Conservation (phyloP, 2,888 invertebrate genomes). For the Slavum lentiscoides region DNA sequence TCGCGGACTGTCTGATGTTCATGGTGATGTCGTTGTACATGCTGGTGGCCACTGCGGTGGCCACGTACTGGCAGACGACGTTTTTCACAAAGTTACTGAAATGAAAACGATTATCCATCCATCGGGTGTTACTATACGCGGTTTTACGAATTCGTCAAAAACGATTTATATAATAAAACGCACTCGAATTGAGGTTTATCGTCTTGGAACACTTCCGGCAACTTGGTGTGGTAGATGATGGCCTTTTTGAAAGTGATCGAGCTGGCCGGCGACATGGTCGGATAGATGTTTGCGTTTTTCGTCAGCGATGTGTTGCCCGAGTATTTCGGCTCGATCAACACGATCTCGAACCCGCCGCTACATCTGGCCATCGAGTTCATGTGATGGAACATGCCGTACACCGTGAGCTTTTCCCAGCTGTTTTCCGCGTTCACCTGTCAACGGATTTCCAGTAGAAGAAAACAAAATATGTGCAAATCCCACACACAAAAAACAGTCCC, state of each 20-base stretch:
- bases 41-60: constrained; percentile 9
- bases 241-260: neutral
- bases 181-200: constrained; percentile 32
- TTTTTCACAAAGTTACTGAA: constrained; percentile 20
- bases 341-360: constrained; percentile 3
- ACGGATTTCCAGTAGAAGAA: too few relatives aligned
- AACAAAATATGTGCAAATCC: too few relatives aligned
- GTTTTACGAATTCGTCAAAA: too few relatives aligned
- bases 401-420: neutral
- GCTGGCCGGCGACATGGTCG: neutral
- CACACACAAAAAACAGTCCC: too few relatives aligned
- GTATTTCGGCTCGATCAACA: constrained; percentile 2
- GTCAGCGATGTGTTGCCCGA: constrained; percentile 10
- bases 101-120: too few relatives aligned
- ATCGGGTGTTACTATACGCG: too few relatives aligned
- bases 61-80: constrained; percentile 7
- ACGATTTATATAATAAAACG: neutral
- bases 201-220: constrained; percentile 33
- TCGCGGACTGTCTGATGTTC: neutral
- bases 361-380: neutral
- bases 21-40: constrained; percentile 21
- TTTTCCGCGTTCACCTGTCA: neutral
- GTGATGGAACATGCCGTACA: constrained; percentile 19
- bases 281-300: constrained; percentile 17
- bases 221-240: neutral